Evolutionary conservation across 2,797 vertebrate species (phyloP).

Genomic region (Natrix natrix): DNA sequence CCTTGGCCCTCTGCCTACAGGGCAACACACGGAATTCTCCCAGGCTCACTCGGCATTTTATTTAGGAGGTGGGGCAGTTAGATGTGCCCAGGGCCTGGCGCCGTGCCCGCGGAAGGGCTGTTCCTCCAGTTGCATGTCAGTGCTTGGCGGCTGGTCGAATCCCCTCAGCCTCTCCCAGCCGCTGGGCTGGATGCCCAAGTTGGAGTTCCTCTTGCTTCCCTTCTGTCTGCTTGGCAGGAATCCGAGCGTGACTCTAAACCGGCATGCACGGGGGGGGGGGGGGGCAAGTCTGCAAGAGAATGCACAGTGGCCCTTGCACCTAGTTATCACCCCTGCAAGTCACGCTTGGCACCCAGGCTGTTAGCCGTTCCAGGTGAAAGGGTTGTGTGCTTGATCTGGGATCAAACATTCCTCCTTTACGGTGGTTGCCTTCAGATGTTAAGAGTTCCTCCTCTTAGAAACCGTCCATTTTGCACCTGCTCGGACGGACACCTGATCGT

Average conservation of each 20-base stretch:
- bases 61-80: not conserved
- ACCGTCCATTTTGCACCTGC: fast-evolving
- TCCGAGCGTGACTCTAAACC: conserved; percentile 56
- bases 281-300: not conserved
- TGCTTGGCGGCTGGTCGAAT: conserved; percentile 35
- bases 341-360: not conserved
- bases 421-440: not conserved
- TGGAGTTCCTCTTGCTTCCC: conserved; percentile 27
- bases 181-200: conserved; percentile 39
- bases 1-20: conserved; percentile 7
- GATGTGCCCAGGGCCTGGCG: not conserved
- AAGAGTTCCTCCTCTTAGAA: not conserved
- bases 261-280: not conserved
- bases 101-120: not conserved
- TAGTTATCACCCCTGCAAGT: not conserved
- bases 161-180: not conserved
- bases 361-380: not conserved
- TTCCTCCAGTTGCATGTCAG: conserved; percentile 10
- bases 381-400: no score
- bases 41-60: not conserved
- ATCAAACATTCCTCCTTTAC: not conserved
- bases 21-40: not conserved
- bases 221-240: conserved; percentile 17
- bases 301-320: not conserved
- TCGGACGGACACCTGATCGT: no score